These are phyloP conservation scores for Diachrysia chrysitis DNA, from an alignment of 2,888 invertebrate species.

Conservation along the genomic window DNA sequence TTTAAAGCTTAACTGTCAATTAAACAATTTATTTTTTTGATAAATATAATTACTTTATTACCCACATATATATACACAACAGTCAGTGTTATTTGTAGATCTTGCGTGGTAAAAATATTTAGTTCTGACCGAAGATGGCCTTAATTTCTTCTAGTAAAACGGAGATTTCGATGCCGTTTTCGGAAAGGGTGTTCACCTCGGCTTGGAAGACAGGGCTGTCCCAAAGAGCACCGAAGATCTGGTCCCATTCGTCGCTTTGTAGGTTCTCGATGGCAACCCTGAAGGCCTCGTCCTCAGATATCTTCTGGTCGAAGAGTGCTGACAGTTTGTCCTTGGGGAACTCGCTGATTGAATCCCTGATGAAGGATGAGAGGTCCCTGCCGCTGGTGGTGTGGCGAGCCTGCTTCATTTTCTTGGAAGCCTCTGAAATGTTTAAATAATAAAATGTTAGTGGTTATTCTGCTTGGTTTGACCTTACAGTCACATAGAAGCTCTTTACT, in stretches of 20 bases:
- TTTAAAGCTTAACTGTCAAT: background rate
- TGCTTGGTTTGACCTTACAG: background rate
- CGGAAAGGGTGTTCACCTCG: slow-evolving; percentile 67
- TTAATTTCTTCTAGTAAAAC: slow-evolving; percentile 65
- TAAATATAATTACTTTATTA: slow-evolving; percentile 20
- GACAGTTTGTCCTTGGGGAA: slow-evolving; percentile 75
- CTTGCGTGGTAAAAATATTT: slow-evolving; percentile 19
- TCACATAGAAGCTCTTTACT: background rate
- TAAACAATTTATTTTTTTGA: no score
- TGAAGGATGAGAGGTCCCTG: slow-evolving; percentile 67
- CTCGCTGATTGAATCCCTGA: slow-evolving; percentile 65
- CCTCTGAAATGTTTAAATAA: slow-evolving; percentile 40
- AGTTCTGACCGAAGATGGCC: slow-evolving; percentile 76
- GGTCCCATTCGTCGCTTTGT: slow-evolving; percentile 73
- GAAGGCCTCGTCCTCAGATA: slow-evolving; percentile 75
- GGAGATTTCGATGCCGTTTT: slow-evolving; percentile 72
- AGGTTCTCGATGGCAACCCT: slow-evolving; percentile 74
- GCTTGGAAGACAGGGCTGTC: slow-evolving; percentile 71
- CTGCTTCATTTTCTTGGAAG: slow-evolving; percentile 21
- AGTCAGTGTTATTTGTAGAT: background rate
- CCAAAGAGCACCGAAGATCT: slow-evolving; percentile 70
- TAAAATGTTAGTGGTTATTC: background rate
- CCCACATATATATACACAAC: slow-evolving; percentile 10
- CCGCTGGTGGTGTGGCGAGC: slow-evolving; percentile 66
- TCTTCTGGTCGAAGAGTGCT: slow-evolving; percentile 76